Evolutionary conservation across 2,888 invertebrate genomes (phyloP), one percentile per base, ranked within the genome.

Genomic region (Eupithecia subumbrata): DNA sequence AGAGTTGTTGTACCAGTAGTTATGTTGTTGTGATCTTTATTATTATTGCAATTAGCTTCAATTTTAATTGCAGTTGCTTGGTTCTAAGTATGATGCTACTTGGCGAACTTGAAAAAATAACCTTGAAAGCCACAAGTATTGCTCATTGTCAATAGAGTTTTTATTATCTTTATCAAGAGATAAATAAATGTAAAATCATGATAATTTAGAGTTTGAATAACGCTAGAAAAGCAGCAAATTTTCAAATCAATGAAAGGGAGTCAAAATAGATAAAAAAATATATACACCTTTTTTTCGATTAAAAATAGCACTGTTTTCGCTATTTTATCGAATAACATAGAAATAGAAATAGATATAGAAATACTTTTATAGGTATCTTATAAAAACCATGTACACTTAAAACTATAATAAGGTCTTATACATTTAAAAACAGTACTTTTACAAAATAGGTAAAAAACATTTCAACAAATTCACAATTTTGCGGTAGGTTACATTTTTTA

Each of bases 1-100:
- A 43, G 40, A 74, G 74, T 77, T 66, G 75, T 78, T 63, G 76
- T 69, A 76, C 74, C 40, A 67, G 75, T 72, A 69, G 77, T 76
- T 77, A 79, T 74, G 74, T 76, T 64, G 73, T 74, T 79, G 71
- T 79, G 73, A 79, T 74, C 80, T 77, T 74, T 84, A 83, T 83
- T 77, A 40, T 77, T 63, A 73, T 71, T 37, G 69, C 9, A 48
- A 77, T 85, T 82, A 83, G 81, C 76, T 77, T 76, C 77, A 77
- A 76, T 79, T 78, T 83, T 74, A 74, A 78, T 78, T 79, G 76
- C 71, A 75, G 63, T 70, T 34, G 72, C 30, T 63, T 71, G 69
- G 22, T 25, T 68, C 68, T 68, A 22, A 40, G 68, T 68, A 68
- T 40, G 68, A 68, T 68, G 68, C 72, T 72, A 48, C 66, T 64